Evolutionary conservation across 2,797 vertebrate genomes (phyloP).

Genomic region (Orientallactaga sibirica): DNA sequence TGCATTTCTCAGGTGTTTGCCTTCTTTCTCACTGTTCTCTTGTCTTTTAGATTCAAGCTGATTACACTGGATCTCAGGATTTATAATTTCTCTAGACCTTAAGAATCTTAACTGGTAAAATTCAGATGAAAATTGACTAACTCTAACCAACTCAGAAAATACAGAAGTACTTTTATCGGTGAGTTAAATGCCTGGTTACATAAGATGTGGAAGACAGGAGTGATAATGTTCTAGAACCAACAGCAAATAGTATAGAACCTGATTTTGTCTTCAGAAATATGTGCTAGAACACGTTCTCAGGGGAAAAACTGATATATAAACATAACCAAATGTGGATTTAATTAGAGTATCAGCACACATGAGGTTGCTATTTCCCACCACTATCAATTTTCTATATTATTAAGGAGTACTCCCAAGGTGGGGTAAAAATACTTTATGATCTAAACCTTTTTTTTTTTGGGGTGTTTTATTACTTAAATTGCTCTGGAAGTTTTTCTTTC

Average conservation of each 20-base stretch:
- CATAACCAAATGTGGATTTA: constrained; percentile 57
- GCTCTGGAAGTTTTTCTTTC: constrained; percentile 76
- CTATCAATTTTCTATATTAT: constrained; percentile 67
- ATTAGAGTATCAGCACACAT: constrained; percentile 67
- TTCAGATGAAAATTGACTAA: constrained; percentile 55
- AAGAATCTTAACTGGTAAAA: constrained; percentile 46
- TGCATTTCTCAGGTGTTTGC: constrained; percentile 42
- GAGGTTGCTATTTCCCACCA: constrained; percentile 65
- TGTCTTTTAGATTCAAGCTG: constrained; percentile 33
- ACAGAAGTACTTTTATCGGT: constrained; percentile 31
- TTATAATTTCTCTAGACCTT: constrained; percentile 42
- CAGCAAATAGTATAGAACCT: constrained; percentile 31
- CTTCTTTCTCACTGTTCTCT: not conserved
- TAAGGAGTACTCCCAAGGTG: constrained; percentile 54
- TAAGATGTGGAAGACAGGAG: constrained; percentile 38
- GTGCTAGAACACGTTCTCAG: constrained; percentile 61
- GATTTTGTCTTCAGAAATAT: constrained; percentile 64
- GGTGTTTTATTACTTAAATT: constrained; percentile 34
- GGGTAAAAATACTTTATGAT: constrained; percentile 59
- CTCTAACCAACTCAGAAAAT: constrained; percentile 39
- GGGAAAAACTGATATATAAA: constrained; percentile 45
- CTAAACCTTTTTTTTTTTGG: constrained; percentile 41
- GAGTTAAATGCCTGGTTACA: constrained; percentile 31
- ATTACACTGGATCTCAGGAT: not conserved
- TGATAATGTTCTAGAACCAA: constrained; percentile 19